Percentiles rank a stretch among this genome's conserved stretches.
phyloP scores from a whole-genome alignment of 2,888 invertebrate genomes.

The Meloe dianella region DNA sequence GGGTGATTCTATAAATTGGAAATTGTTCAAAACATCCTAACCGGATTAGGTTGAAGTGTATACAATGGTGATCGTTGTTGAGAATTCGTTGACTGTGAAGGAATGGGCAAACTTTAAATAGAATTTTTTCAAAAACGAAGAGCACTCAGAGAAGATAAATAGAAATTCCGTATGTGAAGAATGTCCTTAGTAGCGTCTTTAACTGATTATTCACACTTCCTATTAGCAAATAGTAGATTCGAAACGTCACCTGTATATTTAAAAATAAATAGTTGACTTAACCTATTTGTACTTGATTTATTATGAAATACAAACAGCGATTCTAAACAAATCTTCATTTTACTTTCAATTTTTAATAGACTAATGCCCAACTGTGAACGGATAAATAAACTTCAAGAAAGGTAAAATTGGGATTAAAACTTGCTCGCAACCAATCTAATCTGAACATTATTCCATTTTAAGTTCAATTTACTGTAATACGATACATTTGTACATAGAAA shows the following conservation, averaged over 20 bases:
- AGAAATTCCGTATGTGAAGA: too few species aligned
- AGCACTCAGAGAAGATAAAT: too few species aligned
- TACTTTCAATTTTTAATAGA: too few species aligned
- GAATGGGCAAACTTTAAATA: not conserved
- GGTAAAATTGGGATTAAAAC: too few species aligned
- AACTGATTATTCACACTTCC: too few species aligned
- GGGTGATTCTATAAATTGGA: not conserved
- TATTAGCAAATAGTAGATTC: not conserved
- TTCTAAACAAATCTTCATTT: not conserved
- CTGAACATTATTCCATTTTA: not conserved
- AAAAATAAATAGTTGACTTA: constrained; percentile 1
- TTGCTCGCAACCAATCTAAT: too few species aligned
- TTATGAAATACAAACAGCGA: too few species aligned
- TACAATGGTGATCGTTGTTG: not conserved
- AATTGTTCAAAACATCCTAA: not conserved
- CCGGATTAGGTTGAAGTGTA: not conserved
- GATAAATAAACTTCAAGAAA: too few species aligned
- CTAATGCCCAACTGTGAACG: too few species aligned
- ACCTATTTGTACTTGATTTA: not conserved
- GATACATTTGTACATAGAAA: not conserved
- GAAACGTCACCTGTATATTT: not conserved
- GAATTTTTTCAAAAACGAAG: not conserved
- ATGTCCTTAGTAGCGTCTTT: too few species aligned
- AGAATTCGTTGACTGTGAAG: not conserved
- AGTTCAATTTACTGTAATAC: not conserved